A percentile compares a stretch with the other conserved stretches of the same genome.
Evolutionary conservation across 2,113 vertebrate genomes (phyloP).

Genomic region (Empidonax alnorum): DNA sequence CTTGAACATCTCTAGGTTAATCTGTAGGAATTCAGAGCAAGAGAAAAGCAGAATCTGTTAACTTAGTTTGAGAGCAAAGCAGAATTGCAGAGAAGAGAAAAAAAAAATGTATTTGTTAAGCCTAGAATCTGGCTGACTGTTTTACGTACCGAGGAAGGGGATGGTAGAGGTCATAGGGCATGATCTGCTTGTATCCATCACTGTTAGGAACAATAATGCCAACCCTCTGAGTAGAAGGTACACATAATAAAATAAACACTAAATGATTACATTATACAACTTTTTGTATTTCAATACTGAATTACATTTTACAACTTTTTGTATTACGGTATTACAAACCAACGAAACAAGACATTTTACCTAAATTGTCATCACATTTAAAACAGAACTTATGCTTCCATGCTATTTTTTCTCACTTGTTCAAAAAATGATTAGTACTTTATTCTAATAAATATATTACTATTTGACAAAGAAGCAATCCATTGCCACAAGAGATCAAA

Average conservation of each 20-base stretch:
- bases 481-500: conserved; percentile 17
- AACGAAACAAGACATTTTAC: background rate
- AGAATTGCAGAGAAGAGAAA: background rate
- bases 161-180: conserved; percentile 99
- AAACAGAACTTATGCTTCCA: background rate
- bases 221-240: conserved; percentile 85
- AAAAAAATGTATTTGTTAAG: conserved; percentile 52
- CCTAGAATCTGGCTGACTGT: conserved; percentile 62
- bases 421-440: background rate
- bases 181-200: conserved; percentile 99
- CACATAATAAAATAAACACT: conserved; percentile 83
- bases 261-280: conserved; percentile 78
- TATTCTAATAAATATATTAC: background rate
- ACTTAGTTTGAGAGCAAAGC: conserved; percentile 13
- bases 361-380: background rate
- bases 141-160: conserved; percentile 93
- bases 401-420: background rate
- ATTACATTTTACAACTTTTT: conserved; percentile 70
- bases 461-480: background rate
- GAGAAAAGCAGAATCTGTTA: conserved; percentile 10
- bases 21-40: background rate
- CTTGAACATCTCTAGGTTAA: background rate
- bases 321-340: conserved; percentile 42
- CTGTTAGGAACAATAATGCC: conserved; percentile 89
- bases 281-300: conserved; percentile 43